Evolutionary conservation across 30 jellyfish, hydroid and myxozoan species (phyloP).

Genomic region (Euphysa ruthae): DNA sequence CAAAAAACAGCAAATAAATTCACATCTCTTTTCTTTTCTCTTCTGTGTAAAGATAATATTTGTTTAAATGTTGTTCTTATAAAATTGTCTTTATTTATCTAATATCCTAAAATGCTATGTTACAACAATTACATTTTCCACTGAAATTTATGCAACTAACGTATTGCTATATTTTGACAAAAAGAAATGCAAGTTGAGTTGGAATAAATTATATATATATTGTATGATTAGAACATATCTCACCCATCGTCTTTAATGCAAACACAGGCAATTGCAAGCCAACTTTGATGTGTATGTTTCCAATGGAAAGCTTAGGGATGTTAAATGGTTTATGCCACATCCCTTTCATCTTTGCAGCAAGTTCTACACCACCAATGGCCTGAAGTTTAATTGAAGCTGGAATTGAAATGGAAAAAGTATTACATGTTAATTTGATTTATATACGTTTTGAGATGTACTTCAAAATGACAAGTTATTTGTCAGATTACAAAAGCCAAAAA

Average conservation of each 20-base stretch:
- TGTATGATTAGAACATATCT: no score
- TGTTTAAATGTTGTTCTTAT: neutral
- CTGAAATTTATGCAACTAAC: no score
- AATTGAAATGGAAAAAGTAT: neutral
- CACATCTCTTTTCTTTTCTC: no score
- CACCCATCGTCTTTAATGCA: constrained; percentile 37
- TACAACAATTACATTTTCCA: no score
- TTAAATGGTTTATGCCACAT: constrained; percentile 72
- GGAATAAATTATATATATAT: no score
- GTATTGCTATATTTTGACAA: no score
- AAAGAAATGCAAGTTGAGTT: no score
- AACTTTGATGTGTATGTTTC: constrained; percentile 44
- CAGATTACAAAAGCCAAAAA: neutral
- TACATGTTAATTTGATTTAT: neutral
- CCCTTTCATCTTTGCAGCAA: constrained; percentile 62
- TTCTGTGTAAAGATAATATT: no score
- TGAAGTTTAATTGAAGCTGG: constrained; percentile 55
- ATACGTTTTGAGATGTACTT: neutral
- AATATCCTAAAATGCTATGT: no score
- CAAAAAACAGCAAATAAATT: no score
- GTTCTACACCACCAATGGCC: constrained; percentile 56
- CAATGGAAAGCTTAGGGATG: constrained; percentile 44
- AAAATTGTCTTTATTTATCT: neutral
- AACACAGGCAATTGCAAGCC: constrained; percentile 53
- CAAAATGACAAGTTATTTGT: neutral